Conservation (phyloP, 2,113 vertebrate species). For the Oophaga pumilio region DNA sequence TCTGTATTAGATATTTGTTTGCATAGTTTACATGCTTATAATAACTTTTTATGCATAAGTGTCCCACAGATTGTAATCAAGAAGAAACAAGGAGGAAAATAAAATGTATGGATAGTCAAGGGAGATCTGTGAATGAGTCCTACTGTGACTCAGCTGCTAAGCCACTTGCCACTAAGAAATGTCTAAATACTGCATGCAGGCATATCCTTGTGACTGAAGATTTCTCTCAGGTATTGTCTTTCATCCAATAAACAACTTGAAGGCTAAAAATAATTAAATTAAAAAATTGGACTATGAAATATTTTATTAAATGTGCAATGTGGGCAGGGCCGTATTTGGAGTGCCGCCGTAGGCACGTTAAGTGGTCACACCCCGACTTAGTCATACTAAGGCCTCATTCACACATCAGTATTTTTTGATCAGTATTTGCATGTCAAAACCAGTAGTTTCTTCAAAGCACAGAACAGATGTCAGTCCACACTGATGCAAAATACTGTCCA, state of each 20-base stretch:
- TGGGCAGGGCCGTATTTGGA: background rate
- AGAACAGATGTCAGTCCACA: no score
- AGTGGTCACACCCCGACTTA: no score
- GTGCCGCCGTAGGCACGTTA: no score
- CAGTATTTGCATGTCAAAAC: no score
- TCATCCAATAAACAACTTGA: background rate
- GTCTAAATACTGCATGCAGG: slow-evolving; percentile 72
- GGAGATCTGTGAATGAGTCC: slow-evolving; percentile 71
- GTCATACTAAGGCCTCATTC: no score
- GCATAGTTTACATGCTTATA: background rate
- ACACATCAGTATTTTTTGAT: no score
- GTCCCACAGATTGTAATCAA: slow-evolving; percentile 75
- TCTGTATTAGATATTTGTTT: background rate
- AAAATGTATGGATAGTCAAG: slow-evolving; percentile 72
- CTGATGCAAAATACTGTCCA: no score
- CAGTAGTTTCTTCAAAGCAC: no score
- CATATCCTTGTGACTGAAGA: slow-evolving; percentile 80
- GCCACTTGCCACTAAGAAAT: slow-evolving; percentile 73
- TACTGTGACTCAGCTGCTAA: slow-evolving; percentile 75
- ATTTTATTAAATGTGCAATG: background rate
- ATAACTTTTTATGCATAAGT: slow-evolving; percentile 69
- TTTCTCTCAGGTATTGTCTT: slow-evolving; percentile 79
- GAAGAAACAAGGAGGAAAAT: slow-evolving; percentile 73
- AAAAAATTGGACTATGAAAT: background rate
- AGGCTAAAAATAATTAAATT: background rate